Evolutionary conservation across 1,140 invertebrate species (phyloP).

Genomic region (Kradibia gibbosae): DNA sequence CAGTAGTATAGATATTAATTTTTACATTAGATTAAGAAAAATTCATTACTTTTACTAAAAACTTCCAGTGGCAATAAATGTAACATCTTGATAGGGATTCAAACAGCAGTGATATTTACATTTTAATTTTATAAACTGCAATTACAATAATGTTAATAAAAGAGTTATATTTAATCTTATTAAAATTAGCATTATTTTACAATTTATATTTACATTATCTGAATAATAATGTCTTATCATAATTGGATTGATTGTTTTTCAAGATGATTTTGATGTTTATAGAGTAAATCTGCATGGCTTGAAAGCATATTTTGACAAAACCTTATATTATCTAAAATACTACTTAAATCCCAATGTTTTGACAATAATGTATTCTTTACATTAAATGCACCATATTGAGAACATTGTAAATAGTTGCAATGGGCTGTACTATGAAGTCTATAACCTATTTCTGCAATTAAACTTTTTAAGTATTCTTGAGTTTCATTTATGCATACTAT

Average conservation of each 20-base stretch:
- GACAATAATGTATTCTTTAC: slow-evolving; percentile 82
- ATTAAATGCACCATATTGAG: slow-evolving; percentile 87
- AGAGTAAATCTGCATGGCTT: slow-evolving; percentile 72
- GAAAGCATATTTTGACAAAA: slow-evolving; percentile 73
- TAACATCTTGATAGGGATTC: slow-evolving; percentile 17
- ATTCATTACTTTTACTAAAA: slow-evolving; percentile 34
- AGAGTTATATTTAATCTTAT: slow-evolving; percentile 45
- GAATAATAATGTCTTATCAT: slow-evolving; percentile 27
- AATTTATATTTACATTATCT: slow-evolving; percentile 46
- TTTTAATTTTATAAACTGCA: slow-evolving; percentile 39
- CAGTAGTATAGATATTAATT: slow-evolving; percentile 27
- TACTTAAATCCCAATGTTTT: slow-evolving; percentile 86
- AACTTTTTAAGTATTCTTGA: slow-evolving; percentile 80
- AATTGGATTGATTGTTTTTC: neutral
- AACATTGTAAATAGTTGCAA: slow-evolving; percentile 84
- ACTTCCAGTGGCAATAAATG: slow-evolving; percentile 7
- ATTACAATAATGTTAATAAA: slow-evolving; percentile 45
- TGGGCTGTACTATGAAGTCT: slow-evolving; percentile 85
- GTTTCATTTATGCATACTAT: slow-evolving; percentile 89
- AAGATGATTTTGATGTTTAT: slow-evolving; percentile 65
- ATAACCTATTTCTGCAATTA: slow-evolving; percentile 87
- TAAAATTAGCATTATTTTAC: slow-evolving; percentile 28
- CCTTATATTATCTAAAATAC: slow-evolving; percentile 83
- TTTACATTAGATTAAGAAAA: slow-evolving; percentile 17
- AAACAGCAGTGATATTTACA: slow-evolving; percentile 9